A percentile compares a stretch with the other conserved stretches of the same genome.
Evolutionary conservation across 2,797 vertebrate genomes (phyloP).

Genomic region (Percopsis omiscomaycus): DNA sequence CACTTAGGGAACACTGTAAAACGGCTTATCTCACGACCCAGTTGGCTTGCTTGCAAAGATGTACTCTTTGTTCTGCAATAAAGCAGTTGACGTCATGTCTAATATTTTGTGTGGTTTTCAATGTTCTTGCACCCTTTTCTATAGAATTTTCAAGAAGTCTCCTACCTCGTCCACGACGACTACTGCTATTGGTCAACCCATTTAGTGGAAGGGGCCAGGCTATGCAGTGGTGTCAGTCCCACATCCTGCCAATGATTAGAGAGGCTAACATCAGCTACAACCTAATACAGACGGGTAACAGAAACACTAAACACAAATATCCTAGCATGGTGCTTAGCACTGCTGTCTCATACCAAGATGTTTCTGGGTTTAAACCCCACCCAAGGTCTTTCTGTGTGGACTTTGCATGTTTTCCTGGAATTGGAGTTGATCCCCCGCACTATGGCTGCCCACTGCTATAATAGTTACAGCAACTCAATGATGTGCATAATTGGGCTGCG

Average conservation of each 20-base stretch:
- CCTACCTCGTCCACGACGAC: constrained; percentile 83
- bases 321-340: background rate
- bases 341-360: too few species aligned
- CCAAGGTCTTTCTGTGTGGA: too few species aligned
- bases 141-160: constrained; percentile 84
- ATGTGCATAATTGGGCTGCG: background rate
- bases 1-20: too few species aligned
- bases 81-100: too few species aligned
- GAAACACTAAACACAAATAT: background rate
- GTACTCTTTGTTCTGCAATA: too few species aligned
- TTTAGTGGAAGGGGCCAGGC: constrained; percentile 88
- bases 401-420: too few species aligned
- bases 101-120: too few species aligned
- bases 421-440: too few species aligned
- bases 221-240: constrained; percentile 88
- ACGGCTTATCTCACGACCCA: too few species aligned
- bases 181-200: constrained; percentile 91
- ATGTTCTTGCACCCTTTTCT: background rate
- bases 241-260: constrained; percentile 89
- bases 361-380: too few species aligned
- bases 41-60: too few species aligned
- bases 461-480: background rate
- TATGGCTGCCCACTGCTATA: too few species aligned
- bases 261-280: constrained; percentile 94
- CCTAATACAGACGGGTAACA: constrained; percentile 89